Evolutionary conservation across 2,888 invertebrate genomes (phyloP).

Genomic region (Embidobia sp.): DNA sequence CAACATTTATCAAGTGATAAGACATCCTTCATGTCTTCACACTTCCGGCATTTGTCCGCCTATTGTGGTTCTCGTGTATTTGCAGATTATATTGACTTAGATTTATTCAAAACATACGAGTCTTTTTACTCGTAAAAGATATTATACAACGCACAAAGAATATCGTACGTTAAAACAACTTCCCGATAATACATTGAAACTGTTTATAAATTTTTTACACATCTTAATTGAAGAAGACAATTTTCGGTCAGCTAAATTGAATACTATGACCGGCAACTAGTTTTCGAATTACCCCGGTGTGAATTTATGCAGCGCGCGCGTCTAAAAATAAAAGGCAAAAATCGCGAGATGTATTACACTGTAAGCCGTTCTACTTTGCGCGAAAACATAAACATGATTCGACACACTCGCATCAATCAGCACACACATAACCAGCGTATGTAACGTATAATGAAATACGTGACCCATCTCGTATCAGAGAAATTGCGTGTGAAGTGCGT

Average conservation of each 20-base stretch:
- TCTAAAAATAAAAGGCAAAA: constrained; percentile 33
- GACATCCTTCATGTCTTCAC: constrained; percentile 38
- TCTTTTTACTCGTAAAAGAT: too few species aligned
- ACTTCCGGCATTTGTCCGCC: constrained; percentile 22
- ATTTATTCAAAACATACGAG: too few species aligned
- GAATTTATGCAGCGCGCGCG: constrained; percentile 29
- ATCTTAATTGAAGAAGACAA: too few species aligned
- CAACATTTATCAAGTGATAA: constrained; percentile 52
- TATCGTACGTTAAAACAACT: too few species aligned
- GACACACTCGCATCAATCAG: constrained; percentile 59
- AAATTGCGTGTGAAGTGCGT: constrained; percentile 68
- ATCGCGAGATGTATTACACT: constrained; percentile 40
- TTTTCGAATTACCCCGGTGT: constrained; percentile 41
- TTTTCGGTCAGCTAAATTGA: constrained; percentile 17
- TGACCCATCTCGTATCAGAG: constrained; percentile 74
- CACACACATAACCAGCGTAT: constrained; percentile 41
- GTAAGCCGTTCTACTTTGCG: constrained; percentile 57
- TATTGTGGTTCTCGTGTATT: constrained; percentile 16
- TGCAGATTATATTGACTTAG: too few species aligned
- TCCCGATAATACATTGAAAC: too few species aligned
- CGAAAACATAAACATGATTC: constrained; percentile 62
- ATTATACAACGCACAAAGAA: too few species aligned
- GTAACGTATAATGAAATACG: constrained; percentile 75
- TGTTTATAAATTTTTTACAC: too few species aligned
- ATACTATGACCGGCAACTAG: constrained; percentile 16